Base-by-base conservation (phyloP, 2,797 vertebrate genomes). In the Eidolon dupreanum region DNA sequence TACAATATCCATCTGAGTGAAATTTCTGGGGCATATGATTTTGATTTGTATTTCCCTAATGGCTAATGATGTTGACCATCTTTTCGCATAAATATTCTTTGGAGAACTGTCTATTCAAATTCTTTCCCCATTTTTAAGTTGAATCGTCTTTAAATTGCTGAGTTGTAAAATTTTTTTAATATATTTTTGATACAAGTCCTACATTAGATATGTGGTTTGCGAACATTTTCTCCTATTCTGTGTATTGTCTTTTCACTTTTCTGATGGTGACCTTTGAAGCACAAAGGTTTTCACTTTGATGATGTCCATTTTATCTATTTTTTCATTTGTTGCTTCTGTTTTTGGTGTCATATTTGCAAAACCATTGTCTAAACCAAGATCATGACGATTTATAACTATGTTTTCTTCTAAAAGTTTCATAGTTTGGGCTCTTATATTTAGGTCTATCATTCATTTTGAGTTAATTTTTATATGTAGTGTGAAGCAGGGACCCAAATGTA, bases 41-140 rank as follows among this genome's bases (percentile, higher is more conserved):
- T 83, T 49, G 5, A 88, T 87, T 79, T 94, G 38, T 36, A 90
- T 55, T 94, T 74, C 26, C 4, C 22, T 87, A 84, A 90, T 53
- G 36, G 55, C 17, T 75, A 73, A 74, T 16, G 19, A 31, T 41
- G 2, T 9, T 68, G 8, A 88, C 1, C 2, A 90, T 66, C 17
- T 71, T 81, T 71, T 57, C 46, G 49, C 31, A 7, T 8, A 82
- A n/a, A 57, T 61, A 71, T 31, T 66, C 12, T 70, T 49, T 90
- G 12, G 46, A 81, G 36, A 90, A 95, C 74, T 24, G 4, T 33
- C 28, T 41, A 41, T 86, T 94, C 17, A 77, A 95, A 77, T 16
- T 2, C 20, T 73, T 94, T 93, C 28, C 19, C 66, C 6, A 53
- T 71, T 90, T 88, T 95, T 61, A 68, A 74, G 33, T 63, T 81